These are phyloP conservation scores for Drosophila kohkoa DNA, from an alignment of 1,140 invertebrate genomes.

Conservation along the genomic window DNA sequence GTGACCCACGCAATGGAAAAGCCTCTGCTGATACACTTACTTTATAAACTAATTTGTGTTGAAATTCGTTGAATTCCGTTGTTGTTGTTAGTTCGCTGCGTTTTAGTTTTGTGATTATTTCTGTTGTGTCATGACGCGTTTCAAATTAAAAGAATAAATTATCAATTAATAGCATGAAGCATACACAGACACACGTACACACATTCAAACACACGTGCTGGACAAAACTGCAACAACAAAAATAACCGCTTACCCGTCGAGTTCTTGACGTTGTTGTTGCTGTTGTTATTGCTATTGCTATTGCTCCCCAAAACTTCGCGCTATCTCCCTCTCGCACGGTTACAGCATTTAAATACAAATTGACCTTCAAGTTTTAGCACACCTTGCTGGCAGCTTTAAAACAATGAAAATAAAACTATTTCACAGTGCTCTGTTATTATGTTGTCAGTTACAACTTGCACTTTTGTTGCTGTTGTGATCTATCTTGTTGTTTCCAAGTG, in stretches of 20 bases:
- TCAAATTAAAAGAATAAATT: conserved; percentile 30
- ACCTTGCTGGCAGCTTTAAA: conserved; percentile 6
- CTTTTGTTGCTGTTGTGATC: conserved; percentile 16
- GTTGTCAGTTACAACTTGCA: not conserved
- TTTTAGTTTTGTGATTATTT: conserved; percentile 4
- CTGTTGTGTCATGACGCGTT: conserved; percentile 47
- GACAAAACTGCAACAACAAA: conserved; percentile 39
- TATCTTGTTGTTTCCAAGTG: not conserved
- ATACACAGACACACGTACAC: conserved; percentile 19
- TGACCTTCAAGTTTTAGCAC: conserved; percentile 41
- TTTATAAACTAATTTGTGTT: conserved; percentile 18
- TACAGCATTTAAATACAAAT: conserved; percentile 19
- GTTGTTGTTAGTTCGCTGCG: not conserved
- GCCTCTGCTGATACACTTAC: not conserved
- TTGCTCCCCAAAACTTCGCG: conserved; percentile 15
- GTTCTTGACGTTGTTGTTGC: conserved; percentile 8
- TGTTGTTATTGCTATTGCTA: conserved; percentile 19
- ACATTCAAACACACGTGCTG: conserved; percentile 4
- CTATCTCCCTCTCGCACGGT: conserved; percentile 17
- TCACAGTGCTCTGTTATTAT: not conserved
- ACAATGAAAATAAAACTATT: not conserved
- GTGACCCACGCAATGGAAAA: not conserved
- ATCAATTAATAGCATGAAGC: conserved; percentile 28
- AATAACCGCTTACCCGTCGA: not conserved
- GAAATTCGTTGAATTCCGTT: not conserved